A percentile compares a stretch with the other conserved stretches of the same genome.
Conservation (phyloP, 2,113 vertebrate species). For the Mobula hypostoma region DNA sequence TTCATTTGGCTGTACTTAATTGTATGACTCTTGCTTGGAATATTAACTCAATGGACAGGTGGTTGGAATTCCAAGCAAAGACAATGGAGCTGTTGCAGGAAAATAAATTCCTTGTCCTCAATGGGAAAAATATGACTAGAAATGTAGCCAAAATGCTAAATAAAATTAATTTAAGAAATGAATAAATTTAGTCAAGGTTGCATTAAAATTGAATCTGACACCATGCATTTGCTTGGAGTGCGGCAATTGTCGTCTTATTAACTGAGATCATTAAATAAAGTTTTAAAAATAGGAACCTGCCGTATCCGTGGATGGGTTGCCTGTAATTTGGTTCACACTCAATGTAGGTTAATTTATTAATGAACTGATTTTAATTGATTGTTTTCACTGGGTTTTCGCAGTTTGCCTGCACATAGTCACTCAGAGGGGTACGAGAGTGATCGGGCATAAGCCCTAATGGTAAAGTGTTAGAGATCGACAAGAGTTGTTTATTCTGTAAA, state of each 20-base stretch:
- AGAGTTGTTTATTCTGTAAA: background rate
- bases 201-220: background rate
- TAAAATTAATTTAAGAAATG: background rate
- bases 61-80: conserved; percentile 41
- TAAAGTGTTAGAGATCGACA: background rate
- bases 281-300: background rate
- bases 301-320: background rate
- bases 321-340: background rate
- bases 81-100: conserved; percentile 54
- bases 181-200: background rate
- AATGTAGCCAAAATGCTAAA: background rate
- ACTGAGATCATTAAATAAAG: background rate
- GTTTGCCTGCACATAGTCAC: background rate
- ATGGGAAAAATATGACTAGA: background rate
- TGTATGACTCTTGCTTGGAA: conserved; percentile 45
- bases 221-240: background rate
- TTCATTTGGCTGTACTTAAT: conserved; percentile 67
- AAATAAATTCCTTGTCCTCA: conserved; percentile 25
- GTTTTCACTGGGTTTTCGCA: conserved; percentile 3
- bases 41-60: background rate
- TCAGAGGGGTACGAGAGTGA: background rate
- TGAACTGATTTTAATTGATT: conserved; percentile 25
- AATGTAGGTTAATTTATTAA: background rate
- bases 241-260: background rate
- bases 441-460: background rate